phyloP scores from a whole-genome alignment of 2,113 vertebrate genomes.

The human region GRCh38 chr4:150645501-150646000 shows the following conservation, averaged over 20 bases:
- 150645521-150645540: background rate
- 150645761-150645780: background rate
- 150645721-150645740: background rate
- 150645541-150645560: background rate
- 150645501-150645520: background rate
- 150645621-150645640: background rate
- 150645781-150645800: background rate
- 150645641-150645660: background rate
- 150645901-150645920: background rate
- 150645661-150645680: conserved; percentile 7
- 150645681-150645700: background rate
- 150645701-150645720: background rate
- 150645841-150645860: background rate
- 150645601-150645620: background rate
- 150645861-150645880: background rate
- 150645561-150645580: background rate
- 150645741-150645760: background rate
- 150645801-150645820: background rate
- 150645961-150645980: background rate
- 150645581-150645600: background rate
- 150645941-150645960: background rate
- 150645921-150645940: background rate
- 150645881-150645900: background rate
- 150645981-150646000: background rate
- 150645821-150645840: background rate